These are phyloP conservation scores for Drosophila santomea DNA, from an alignment of 1,140 invertebrate genomes.

Conservation along the genomic window DNA sequence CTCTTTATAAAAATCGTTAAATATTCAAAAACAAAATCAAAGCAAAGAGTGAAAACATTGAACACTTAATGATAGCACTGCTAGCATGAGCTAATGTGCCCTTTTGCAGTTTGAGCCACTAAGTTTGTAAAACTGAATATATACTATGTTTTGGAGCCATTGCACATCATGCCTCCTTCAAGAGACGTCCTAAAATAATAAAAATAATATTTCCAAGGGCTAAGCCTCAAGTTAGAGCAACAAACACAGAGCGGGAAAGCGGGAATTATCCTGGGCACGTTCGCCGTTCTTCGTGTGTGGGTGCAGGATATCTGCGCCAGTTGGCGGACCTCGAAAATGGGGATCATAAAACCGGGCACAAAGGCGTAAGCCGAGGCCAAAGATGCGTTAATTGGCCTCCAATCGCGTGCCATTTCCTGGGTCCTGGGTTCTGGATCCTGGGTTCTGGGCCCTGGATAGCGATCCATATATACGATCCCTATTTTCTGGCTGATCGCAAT, in stretches of 20 bases:
- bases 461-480: slow-evolving; percentile 3
- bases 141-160: no score
- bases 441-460: no score
- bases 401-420: slow-evolving; percentile 75
- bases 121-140: no score
- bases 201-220: slow-evolving; percentile 17
- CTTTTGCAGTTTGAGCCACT: no score
- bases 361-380: slow-evolving; percentile 72
- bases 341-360: slow-evolving; percentile 51
- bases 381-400: slow-evolving; percentile 70
- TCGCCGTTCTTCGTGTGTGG: slow-evolving; percentile 60
- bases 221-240: slow-evolving; percentile 19
- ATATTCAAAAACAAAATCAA: no score
- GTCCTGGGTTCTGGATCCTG: neutral
- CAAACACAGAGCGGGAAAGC: slow-evolving; percentile 1
- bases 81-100: no score
- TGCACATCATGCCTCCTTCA: neutral
- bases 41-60: no score
- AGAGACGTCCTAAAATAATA: slow-evolving; percentile 11
- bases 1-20: no score
- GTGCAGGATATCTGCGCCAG: slow-evolving; percentile 69
- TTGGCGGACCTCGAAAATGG: slow-evolving; percentile 39
- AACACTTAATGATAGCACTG: no score
- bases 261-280: slow-evolving; percentile 38
- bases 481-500: slow-evolving; percentile 37